These are phyloP conservation scores for Thumatha senex DNA, from an alignment of 2,888 invertebrate genomes.

Conservation along the genomic window DNA sequence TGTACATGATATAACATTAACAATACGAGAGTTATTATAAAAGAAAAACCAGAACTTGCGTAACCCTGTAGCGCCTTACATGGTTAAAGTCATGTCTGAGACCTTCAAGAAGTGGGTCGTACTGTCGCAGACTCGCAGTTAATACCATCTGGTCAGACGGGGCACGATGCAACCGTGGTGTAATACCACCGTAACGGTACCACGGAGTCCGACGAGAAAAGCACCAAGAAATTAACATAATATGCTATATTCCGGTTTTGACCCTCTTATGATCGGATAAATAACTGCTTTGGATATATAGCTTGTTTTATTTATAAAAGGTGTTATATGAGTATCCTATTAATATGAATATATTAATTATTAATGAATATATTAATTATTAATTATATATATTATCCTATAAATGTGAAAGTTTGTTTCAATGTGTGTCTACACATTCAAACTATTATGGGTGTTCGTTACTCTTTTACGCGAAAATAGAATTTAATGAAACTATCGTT, in stretches of 20 bases:
- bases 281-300: constrained; percentile 5
- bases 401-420: no score
- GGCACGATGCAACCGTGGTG: constrained; percentile 62
- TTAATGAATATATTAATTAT: no score
- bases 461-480: no score
- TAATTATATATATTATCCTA: no score
- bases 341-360: no score
- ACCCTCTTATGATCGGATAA: constrained; percentile 34
- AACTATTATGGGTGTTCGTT: no score
- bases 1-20: constrained; percentile 32
- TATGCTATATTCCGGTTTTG: constrained; percentile 32
- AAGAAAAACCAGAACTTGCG: constrained; percentile 52
- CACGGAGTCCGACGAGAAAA: constrained; percentile 42
- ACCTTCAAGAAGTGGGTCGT: constrained; percentile 76
- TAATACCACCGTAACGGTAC: constrained; percentile 61
- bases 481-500: no score
- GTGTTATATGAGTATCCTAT: background rate
- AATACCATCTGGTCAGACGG: constrained; percentile 76
- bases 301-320: background rate
- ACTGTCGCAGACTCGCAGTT: constrained; percentile 42
- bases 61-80: constrained; percentile 72
- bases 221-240: constrained; percentile 48
- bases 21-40: constrained; percentile 38
- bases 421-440: no score
- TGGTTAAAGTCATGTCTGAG: constrained; percentile 62